These are phyloP conservation scores for Pseudomyrmex sp. DNA, from an alignment of 1,140 invertebrate genomes.

Conservation along the genomic window DNA sequence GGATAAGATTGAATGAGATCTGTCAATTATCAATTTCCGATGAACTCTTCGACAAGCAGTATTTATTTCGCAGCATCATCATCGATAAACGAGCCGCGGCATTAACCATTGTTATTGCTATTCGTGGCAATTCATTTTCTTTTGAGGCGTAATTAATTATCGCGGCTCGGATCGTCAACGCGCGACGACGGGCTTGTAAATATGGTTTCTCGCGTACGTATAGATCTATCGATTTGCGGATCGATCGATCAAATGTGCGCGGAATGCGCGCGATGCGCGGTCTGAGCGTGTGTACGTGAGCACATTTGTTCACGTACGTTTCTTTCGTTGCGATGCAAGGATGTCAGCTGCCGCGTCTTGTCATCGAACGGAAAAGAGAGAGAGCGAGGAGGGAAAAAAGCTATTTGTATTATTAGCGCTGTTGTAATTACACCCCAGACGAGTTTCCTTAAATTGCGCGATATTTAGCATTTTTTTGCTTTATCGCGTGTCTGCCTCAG, in stretches of 20 bases:
- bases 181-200: constrained; percentile 47
- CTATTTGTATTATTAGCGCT: constrained; percentile 62
- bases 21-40: constrained; percentile 67
- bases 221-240: constrained; percentile 69
- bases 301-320: constrained; percentile 39
- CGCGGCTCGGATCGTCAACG: constrained; percentile 54
- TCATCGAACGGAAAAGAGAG: constrained; percentile 21
- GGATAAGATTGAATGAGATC: constrained; percentile 44
- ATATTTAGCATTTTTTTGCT: constrained; percentile 46
- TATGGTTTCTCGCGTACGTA: constrained; percentile 59
- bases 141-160: constrained; percentile 69
- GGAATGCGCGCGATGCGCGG: constrained; percentile 41
- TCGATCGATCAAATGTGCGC: constrained; percentile 68
- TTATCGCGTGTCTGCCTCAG: background rate
- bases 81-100: constrained; percentile 56
- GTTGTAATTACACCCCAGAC: constrained; percentile 23
- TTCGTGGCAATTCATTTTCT: constrained; percentile 68
- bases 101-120: constrained; percentile 69
- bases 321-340: constrained; percentile 15
- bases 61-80: constrained; percentile 71
- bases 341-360: constrained; percentile 64
- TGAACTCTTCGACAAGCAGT: constrained; percentile 66
- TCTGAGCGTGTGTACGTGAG: constrained; percentile 51
- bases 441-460: constrained; percentile 59
- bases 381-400: constrained; percentile 34